phyloP scores from a whole-genome alignment of 2,797 vertebrate species.

The Allobates femoralis region DNA sequence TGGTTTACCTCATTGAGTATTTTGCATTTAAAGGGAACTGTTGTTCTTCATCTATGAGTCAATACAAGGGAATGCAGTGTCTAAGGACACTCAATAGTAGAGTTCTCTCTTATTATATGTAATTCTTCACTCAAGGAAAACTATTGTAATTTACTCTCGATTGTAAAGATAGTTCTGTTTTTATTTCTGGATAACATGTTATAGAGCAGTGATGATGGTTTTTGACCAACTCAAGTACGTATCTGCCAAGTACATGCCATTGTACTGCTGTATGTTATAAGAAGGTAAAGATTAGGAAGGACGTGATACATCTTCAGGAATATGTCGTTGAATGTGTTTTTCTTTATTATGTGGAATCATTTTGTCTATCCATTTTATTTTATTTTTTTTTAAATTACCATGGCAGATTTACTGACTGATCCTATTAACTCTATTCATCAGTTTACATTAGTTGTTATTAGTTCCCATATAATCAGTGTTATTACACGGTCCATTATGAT shows the following conservation, averaged over 20 bases:
- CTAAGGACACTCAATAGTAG: not conserved
- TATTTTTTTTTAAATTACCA: not conserved
- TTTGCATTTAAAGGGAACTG: not conserved
- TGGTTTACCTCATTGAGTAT: not conserved
- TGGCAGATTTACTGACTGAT: not conserved
- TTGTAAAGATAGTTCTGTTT: not conserved
- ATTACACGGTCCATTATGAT: not conserved
- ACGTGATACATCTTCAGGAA: not conserved
- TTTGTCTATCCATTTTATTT: not conserved
- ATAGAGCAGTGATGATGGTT: conserved; percentile 1
- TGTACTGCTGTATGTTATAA: not conserved
- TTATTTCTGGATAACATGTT: conserved; percentile 26
- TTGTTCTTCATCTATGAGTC: not conserved
- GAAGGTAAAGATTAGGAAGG: not conserved
- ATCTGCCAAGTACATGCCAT: conserved; percentile 12
- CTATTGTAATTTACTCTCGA: not conserved
- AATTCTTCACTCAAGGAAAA: not conserved
- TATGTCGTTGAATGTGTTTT: not conserved
- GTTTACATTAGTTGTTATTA: not conserved
- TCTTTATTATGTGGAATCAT: not conserved
- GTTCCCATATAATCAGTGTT: not conserved
- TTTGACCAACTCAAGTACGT: conserved; percentile 21
- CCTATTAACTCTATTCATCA: not conserved
- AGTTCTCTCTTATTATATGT: not conserved
- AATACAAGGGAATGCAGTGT: not conserved